Evolutionary conservation across 2,113 vertebrate genomes (phyloP).

Genomic region (Notothenia rossii): DNA sequence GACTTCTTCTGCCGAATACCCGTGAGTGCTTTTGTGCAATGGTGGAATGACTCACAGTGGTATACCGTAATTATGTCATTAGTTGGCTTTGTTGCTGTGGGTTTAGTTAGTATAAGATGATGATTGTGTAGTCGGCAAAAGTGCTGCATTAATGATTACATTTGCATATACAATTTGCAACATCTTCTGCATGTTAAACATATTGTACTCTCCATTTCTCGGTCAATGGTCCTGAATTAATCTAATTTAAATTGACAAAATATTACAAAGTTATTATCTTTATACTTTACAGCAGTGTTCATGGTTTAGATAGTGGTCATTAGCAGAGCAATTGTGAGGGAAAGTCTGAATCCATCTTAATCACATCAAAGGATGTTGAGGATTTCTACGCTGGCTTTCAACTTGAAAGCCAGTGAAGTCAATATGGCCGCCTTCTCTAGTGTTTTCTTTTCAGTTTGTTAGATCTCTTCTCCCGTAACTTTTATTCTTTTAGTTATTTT

Average conservation of each 20-base stretch:
- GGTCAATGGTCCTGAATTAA: slow-evolving; percentile 6
- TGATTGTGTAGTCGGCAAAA: slow-evolving; percentile 21
- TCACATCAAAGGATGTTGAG: slow-evolving; percentile 66
- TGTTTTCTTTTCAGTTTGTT: slow-evolving; percentile 1
- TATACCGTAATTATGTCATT: slow-evolving; percentile 47
- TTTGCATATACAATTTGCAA: slow-evolving; percentile 8
- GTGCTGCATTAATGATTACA: slow-evolving; percentile 12
- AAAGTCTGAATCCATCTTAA: slow-evolving; percentile 61
- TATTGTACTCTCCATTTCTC: background rate
- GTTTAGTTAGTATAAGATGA: slow-evolving; percentile 35
- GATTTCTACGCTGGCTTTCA: slow-evolving; percentile 32
- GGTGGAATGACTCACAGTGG: slow-evolving; percentile 56
- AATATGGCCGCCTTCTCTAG: slow-evolving; percentile 7
- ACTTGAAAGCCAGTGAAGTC: slow-evolving; percentile 42
- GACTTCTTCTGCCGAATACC: slow-evolving; percentile 27
- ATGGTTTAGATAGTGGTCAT: slow-evolving; percentile 11
- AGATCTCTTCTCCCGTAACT: slow-evolving; percentile 17
- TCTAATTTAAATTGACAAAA: background rate
- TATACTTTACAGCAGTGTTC: background rate
- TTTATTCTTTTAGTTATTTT: background rate
- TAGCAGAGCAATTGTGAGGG: slow-evolving; percentile 25
- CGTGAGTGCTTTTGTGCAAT: slow-evolving; percentile 18
- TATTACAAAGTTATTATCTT: slow-evolving; percentile 2
- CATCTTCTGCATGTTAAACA: slow-evolving; percentile 5
- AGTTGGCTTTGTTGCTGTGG: slow-evolving; percentile 56